phyloP scores from a whole-genome alignment of 2,888 invertebrate genomes.

The Drosophila testacea region DNA sequence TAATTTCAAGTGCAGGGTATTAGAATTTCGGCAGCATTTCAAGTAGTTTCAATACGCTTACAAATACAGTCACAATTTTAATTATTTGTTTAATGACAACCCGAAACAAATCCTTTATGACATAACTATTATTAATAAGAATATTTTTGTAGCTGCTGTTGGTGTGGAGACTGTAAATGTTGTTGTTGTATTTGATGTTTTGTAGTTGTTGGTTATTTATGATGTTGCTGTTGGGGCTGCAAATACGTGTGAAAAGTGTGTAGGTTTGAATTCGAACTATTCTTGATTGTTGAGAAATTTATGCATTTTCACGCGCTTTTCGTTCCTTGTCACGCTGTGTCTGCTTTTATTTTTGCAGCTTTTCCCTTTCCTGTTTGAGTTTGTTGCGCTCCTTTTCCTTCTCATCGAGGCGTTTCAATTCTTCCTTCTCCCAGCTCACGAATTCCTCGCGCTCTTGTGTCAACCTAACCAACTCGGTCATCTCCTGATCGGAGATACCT shows the following conservation, averaged over 20 bases:
- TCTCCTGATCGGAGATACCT: slow-evolving; percentile 52
- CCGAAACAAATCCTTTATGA: background rate
- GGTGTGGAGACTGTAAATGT: background rate
- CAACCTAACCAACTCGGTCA: slow-evolving; percentile 47
- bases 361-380: slow-evolving; percentile 39
- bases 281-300: background rate
- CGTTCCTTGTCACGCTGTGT: slow-evolving; percentile 41
- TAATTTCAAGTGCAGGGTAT: no score
- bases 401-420: slow-evolving; percentile 52
- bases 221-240: background rate
- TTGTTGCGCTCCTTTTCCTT: slow-evolving; percentile 47
- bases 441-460: slow-evolving; percentile 56
- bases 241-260: slow-evolving; percentile 1
- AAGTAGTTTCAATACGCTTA: no score
- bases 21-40: background rate
- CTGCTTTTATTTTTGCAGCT: slow-evolving; percentile 31
- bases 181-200: background rate
- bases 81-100: slow-evolving; percentile 10
- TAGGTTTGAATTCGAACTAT: background rate
- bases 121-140: background rate
- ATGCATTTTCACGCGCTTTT: slow-evolving; percentile 38
- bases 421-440: slow-evolving; percentile 58
- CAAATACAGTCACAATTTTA: slow-evolving; percentile 8
- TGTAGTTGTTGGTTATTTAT: background rate
- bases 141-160: background rate